Evolutionary conservation across 2,888 invertebrate genomes (phyloP).

Genomic region (Crioceris asparagi): DNA sequence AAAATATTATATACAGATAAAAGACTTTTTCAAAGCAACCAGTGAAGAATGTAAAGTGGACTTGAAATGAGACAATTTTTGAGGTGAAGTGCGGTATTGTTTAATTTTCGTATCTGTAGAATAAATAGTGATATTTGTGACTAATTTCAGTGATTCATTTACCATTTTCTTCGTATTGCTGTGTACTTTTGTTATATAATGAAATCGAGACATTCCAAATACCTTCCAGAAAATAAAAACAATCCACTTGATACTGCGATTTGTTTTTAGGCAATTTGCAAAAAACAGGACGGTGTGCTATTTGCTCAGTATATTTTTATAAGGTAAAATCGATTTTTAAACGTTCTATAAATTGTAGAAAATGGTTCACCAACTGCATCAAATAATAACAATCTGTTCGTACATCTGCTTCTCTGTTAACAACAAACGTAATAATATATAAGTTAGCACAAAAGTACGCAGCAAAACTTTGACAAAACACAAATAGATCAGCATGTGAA

Average conservation of each 20-base stretch:
- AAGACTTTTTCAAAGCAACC: slow-evolving; percentile 26
- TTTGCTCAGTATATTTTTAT: slow-evolving; percentile 37
- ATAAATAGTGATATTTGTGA: slow-evolving; percentile 38
- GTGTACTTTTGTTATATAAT: slow-evolving; percentile 19
- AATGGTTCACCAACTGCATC: slow-evolving; percentile 33
- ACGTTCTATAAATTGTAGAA: slow-evolving; percentile 30
- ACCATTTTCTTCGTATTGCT: slow-evolving; percentile 23
- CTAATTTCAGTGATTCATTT: slow-evolving; percentile 33
- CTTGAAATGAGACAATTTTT: slow-evolving; percentile 28
- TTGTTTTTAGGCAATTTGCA: too few relatives aligned
- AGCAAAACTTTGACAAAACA: slow-evolving; percentile 25
- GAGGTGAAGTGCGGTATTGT: slow-evolving; percentile 36
- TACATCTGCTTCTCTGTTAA: too few relatives aligned
- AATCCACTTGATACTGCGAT: neutral
- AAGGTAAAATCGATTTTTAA: slow-evolving; percentile 26
- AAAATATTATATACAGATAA: slow-evolving; percentile 25
- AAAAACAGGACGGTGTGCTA: slow-evolving; percentile 27
- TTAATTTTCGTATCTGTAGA: slow-evolving; percentile 30
- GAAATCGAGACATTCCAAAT: slow-evolving; percentile 12
- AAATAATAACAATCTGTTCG: too few relatives aligned
- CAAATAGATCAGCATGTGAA: slow-evolving; percentile 36
- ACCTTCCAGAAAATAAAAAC: slow-evolving; percentile 1
- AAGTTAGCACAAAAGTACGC: slow-evolving; percentile 18
- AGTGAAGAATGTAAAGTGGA: slow-evolving; percentile 29
- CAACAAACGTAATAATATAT: too few relatives aligned